Base-by-base conservation (phyloP, 64 coral and sea anemone genomes). In the Orbicella faveolata region DNA sequence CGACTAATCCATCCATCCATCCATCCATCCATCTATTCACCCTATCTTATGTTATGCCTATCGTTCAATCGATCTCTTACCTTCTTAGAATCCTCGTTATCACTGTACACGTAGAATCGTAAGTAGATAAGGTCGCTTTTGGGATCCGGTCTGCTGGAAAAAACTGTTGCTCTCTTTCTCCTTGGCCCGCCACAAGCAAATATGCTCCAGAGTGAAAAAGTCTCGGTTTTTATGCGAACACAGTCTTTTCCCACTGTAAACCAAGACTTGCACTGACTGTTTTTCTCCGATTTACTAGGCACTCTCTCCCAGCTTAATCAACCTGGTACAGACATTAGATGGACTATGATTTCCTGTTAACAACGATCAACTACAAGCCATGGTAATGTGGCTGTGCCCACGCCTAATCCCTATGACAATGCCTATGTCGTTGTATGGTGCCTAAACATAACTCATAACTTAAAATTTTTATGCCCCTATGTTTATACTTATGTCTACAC, bases 51-150 rank as follows among this genome's bases (percentile, higher is more conserved):
- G 30, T 78, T 39, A 34, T 78, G 3, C 54, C 54, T 57, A 4
- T 14, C 9, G 3, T 10, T 57, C 54, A 57, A 57, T 57, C 13
- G 54, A 57, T 57, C 54, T 25, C 76, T 9, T 57, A 82, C 79
- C 61, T 2, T 82, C 18, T 37, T 82, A 10, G 79, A 82, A 64
- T 82, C 79, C 6, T 82, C 79, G 59, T 82, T 82, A 55, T 82
- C 79, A 16, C 57, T 64, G 79, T 82, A 82, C 57, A 82, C 37
- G 34, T 82, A 82, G n/a, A 63, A 82, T 8, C 79, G 55, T 9
- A 82, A 17, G 55, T 34, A 64, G 4, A 82, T 6, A 6, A 82
- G 59, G 55, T 82, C 33, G 3, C 57, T 36, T 1, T 9, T 2
- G 34, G 79, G 79, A 82, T 82, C 63, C 14, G 79, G 79, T 64